phyloP scores from a whole-genome alignment of 2,888 invertebrate species.

The Ennomos fuscantarius region DNA sequence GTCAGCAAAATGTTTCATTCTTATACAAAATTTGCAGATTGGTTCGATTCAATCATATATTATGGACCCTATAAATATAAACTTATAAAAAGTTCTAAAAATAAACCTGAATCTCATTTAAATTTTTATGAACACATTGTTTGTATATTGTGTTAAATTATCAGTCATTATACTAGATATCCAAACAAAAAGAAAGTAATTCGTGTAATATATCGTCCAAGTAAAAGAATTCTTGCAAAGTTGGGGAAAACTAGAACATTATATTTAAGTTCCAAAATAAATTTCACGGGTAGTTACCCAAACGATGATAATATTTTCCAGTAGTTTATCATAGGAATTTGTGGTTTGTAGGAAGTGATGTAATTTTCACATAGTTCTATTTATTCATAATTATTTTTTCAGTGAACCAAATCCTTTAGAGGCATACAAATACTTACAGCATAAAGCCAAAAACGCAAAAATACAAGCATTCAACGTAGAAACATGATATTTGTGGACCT shows the following conservation, averaged over 20 bases:
- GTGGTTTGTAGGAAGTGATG: neutral
- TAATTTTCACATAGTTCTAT: neutral
- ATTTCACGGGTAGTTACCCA: slow-evolving; percentile 28
- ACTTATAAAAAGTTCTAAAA: too few relatives aligned
- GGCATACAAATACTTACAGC: neutral
- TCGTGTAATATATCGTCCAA: neutral
- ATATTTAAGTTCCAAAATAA: slow-evolving; percentile 19
- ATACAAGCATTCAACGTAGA: too few relatives aligned
- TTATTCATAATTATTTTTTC: neutral
- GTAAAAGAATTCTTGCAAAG: slow-evolving; percentile 8
- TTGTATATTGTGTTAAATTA: too few relatives aligned
- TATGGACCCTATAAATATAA: neutral
- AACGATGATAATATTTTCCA: slow-evolving; percentile 14
- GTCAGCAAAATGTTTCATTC: slow-evolving; percentile 1
- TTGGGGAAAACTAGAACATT: slow-evolving; percentile 16
- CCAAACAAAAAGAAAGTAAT: too few relatives aligned
- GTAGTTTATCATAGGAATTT: slow-evolving; percentile 4
- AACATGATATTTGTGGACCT: too few relatives aligned
- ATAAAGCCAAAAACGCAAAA: neutral
- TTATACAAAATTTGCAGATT: neutral
- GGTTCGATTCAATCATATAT: neutral
- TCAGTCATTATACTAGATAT: too few relatives aligned
- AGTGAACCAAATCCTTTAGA: too few relatives aligned
- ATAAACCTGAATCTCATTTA: too few relatives aligned
- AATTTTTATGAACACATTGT: too few relatives aligned